These are phyloP conservation scores for Amphiprion ocellaris DNA, from an alignment of 2,113 vertebrate species.

Conservation along the genomic window DNA sequence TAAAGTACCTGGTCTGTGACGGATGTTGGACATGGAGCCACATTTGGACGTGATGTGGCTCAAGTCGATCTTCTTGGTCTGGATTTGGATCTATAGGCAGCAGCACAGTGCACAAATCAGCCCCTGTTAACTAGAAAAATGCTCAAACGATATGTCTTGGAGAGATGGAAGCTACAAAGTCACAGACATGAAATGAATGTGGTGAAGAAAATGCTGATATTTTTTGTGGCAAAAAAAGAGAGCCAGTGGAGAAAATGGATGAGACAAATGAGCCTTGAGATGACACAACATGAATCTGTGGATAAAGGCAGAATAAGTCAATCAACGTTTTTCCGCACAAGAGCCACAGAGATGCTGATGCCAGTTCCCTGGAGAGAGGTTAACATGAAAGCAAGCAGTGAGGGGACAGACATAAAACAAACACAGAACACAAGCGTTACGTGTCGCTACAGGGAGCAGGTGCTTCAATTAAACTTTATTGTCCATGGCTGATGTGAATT, in stretches of 20 bases:
- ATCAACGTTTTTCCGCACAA: background rate
- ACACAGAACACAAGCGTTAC: constrained; percentile 2
- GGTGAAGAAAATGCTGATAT: too few species aligned
- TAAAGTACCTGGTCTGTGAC: constrained; percentile 88
- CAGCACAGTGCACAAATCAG: background rate
- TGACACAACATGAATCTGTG: constrained; percentile 3
- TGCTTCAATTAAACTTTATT: constrained; percentile 56
- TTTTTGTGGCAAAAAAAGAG: background rate
- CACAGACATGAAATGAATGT: background rate
- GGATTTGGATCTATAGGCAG: constrained; percentile 90
- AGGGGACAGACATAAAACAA: constrained; percentile 8
- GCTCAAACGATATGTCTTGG: too few species aligned
- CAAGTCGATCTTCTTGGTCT: constrained; percentile 95
- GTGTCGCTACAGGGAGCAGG: constrained; percentile 27
- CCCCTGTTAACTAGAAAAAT: background rate
- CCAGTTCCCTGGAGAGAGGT: constrained; percentile 25
- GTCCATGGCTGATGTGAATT: constrained; percentile 40
- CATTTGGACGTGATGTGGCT: constrained; percentile 96
- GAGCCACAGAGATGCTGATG: background rate
- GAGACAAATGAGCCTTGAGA: background rate
- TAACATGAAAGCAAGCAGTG: constrained; percentile 23
- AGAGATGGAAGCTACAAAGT: background rate
- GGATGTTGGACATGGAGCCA: constrained; percentile 95
- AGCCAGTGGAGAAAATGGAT: background rate
- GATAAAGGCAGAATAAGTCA: constrained; percentile 6